Percentiles rank a stretch among this genome's conserved stretches.
Conservation (phyloP, 1,140 invertebrate species). For the Drosophila ironensis region DNA sequence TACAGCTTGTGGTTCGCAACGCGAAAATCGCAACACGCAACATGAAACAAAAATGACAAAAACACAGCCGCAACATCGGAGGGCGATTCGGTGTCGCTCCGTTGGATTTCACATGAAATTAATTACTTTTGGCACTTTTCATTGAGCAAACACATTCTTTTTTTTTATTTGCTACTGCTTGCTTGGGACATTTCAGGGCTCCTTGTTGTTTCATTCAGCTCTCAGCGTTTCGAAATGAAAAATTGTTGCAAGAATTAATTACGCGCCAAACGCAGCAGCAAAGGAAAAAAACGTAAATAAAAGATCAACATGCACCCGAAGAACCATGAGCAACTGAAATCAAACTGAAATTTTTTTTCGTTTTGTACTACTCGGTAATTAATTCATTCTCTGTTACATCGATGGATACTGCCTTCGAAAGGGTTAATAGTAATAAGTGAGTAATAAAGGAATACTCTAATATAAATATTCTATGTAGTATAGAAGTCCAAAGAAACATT, state of each 20-base stretch:
- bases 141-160: slow-evolving; percentile 77
- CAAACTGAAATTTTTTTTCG: no score
- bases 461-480: no score
- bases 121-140: slow-evolving; percentile 81
- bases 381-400: slow-evolving; percentile 54
- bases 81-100: slow-evolving; percentile 49
- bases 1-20: not conserved
- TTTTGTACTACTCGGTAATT: slow-evolving; percentile 56
- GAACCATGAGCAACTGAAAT: slow-evolving; percentile 31
- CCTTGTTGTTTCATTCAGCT: slow-evolving; percentile 56
- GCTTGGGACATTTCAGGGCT: no score
- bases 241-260: slow-evolving; percentile 78
- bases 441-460: no score
- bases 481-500: no score
- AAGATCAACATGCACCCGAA: slow-evolving; percentile 1
- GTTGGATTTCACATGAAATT: slow-evolving; percentile 79
- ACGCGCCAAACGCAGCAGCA: slow-evolving; percentile 67
- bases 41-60: slow-evolving; percentile 47
- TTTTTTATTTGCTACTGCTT: slow-evolving; percentile 6
- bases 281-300: not conserved
- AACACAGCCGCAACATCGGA: slow-evolving; percentile 28
- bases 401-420: no score
- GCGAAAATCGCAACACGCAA: slow-evolving; percentile 28
- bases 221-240: slow-evolving; percentile 58
- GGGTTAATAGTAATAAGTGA: no score